Conservation (phyloP, 1,140 invertebrate species). For the Drosophila bocqueti region DNA sequence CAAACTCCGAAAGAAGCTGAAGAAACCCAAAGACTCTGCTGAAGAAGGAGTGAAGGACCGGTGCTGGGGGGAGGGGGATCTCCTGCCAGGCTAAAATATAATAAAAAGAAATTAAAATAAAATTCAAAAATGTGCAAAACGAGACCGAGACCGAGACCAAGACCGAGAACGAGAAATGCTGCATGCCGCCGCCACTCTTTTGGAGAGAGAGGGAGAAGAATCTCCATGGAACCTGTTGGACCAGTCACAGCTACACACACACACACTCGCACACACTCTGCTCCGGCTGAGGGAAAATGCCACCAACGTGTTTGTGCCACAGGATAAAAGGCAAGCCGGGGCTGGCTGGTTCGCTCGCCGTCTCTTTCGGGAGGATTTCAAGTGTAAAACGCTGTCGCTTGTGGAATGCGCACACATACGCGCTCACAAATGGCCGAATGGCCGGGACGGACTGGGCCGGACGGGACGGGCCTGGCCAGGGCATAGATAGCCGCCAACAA, state of each 20-base stretch:
- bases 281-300: slow-evolving; percentile 51
- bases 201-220: slow-evolving; percentile 46
- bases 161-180: slow-evolving; percentile 75
- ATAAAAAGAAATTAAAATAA: slow-evolving; percentile 84
- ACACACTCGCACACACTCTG: slow-evolving; percentile 35
- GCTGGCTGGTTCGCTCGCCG: slow-evolving; percentile 21
- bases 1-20: slow-evolving; percentile 43
- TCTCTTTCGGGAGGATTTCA: slow-evolving; percentile 56
- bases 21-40: slow-evolving; percentile 31
- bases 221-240: slow-evolving; percentile 81
- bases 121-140: slow-evolving; percentile 84
- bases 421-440: slow-evolving; percentile 10
- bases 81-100: slow-evolving; percentile 72
- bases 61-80: not conserved
- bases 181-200: slow-evolving; percentile 56
- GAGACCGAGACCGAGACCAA: slow-evolving; percentile 65
- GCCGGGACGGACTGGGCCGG: not conserved
- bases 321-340: slow-evolving; percentile 77
- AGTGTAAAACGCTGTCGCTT: slow-evolving; percentile 82
- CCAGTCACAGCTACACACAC: slow-evolving; percentile 58
- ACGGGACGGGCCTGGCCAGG: not conserved
- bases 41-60: not conserved
- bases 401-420: slow-evolving; percentile 68
- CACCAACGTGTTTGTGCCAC: slow-evolving; percentile 78
- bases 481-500: slow-evolving; percentile 52